phyloP scores from a whole-genome alignment of 1,140 invertebrate genomes.

The Drosophila ironensis region DNA sequence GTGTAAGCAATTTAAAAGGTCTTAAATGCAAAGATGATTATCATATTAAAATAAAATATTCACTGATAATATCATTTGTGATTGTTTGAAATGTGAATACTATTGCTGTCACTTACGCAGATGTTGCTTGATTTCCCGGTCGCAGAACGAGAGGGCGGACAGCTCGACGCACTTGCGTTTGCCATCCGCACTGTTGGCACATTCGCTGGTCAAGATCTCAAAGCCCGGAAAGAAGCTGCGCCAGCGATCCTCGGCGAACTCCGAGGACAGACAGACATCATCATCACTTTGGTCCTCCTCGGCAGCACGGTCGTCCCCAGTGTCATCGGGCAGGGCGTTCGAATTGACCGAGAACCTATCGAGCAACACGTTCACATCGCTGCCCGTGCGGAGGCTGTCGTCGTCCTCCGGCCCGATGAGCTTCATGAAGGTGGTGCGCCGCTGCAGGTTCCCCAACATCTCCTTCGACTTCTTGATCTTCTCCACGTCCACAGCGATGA shows the following conservation, averaged over 20 bases:
- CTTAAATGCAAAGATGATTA: no score
- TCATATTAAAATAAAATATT: no score
- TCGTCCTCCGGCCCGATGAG: constrained; percentile 52
- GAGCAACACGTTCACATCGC: constrained; percentile 10
- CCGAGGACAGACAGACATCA: constrained; percentile 36
- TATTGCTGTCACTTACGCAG: constrained; percentile 69
- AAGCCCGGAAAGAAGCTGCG: constrained; percentile 58
- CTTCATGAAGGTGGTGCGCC: constrained; percentile 24
- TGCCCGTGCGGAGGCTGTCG: background rate
- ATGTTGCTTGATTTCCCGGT: constrained; percentile 27
- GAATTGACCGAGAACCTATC: background rate
- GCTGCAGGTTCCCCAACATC: constrained; percentile 32
- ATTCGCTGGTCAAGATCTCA: constrained; percentile 44
- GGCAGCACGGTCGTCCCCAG: background rate
- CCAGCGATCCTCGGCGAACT: constrained; percentile 67
- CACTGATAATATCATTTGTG: no score
- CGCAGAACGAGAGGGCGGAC: background rate
- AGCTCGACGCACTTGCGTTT: constrained; percentile 64
- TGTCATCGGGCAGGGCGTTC: background rate
- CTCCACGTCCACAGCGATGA: constrained; percentile 50
- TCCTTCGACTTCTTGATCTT: constrained; percentile 51
- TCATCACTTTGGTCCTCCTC: constrained; percentile 25
- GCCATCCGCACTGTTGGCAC: constrained; percentile 34
- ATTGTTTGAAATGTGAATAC: no score
- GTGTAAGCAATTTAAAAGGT: no score